Conservation (phyloP, 2,797 vertebrate genomes). For the Fratercula arctica region DNA sequence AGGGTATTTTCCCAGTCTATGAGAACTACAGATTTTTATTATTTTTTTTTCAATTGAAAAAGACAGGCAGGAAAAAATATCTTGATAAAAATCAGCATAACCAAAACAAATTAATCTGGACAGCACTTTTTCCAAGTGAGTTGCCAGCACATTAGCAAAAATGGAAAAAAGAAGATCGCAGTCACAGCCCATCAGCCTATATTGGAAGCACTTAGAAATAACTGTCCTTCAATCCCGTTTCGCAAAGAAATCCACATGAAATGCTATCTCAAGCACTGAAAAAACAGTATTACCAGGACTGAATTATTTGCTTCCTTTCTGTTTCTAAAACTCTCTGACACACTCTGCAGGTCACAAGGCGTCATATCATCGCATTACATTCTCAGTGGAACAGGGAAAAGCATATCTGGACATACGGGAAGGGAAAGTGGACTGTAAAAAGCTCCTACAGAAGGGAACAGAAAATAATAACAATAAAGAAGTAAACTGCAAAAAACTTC, state of each 20-base stretch:
- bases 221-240: neutral
- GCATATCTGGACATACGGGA: neutral
- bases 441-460: neutral
- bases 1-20: neutral
- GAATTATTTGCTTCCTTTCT: neutral
- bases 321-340: conserved; percentile 63
- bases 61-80: neutral
- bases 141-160: neutral
- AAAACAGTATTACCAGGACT: neutral
- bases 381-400: neutral
- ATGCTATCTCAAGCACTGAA: neutral
- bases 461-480: neutral
- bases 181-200: neutral
- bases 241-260: neutral
- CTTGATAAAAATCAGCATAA: neutral
- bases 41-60: neutral
- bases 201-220: neutral
- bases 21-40: neutral
- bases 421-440: neutral
- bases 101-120: neutral
- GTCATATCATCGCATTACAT: neutral
- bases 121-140: neutral
- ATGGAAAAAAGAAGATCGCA: neutral
- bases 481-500: neutral
- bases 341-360: conserved; percentile 62